Base-by-base conservation (phyloP, 2,888 invertebrate species). In the Drosophila anomelani region DNA sequence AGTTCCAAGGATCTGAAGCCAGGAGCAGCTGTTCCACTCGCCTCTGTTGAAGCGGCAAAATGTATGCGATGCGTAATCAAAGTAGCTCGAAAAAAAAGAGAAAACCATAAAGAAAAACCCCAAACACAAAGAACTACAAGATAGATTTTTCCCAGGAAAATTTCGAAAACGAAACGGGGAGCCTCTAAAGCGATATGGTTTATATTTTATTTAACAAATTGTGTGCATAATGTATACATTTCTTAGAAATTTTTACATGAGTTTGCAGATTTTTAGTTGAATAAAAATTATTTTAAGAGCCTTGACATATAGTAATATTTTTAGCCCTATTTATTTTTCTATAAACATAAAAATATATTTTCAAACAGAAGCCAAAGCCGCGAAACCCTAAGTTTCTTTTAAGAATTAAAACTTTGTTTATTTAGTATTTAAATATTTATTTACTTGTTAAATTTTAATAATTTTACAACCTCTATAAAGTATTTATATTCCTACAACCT, bases 21-120 rank as follows among this genome's bases (percentile, higher is more conserved):
- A 55, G 55, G 34, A 64, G 58, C 73, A 66, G 75, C 44, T 75
- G 59, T 59, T 59, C 10, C 70, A 34, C 17, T 47, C 36, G 46
- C 38, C 39, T 43, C 57, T 46, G 61, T 56, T 62, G 29, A 41
- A 73, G 63, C 63, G 61, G 49, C 80, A 62, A 79, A 77, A 69
- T 69, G 70, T 67, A 77, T 81, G 74, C 70, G 62, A 54, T 61
- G 58, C 53, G 66, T 66, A 63, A 59, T 80, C 75, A 61, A 64
- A 70, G 58, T 20, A 41, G 46, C 26, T 34, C 39, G 4, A 8
- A 23, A 39, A 62, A 43, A 39, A 38, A 43, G 5, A 3, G 9
- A n/a, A 46, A 46, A 29, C n/a, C n/a, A 5, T 10, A 29, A 29
- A 20, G 15, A 43, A 44, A 58, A 43, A 10, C 59, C 12, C 13